Evolutionary conservation across 30 jellyfish, hydroid and myxozoan species (phyloP).

Genomic region (Cassiopea andromeda): DNA sequence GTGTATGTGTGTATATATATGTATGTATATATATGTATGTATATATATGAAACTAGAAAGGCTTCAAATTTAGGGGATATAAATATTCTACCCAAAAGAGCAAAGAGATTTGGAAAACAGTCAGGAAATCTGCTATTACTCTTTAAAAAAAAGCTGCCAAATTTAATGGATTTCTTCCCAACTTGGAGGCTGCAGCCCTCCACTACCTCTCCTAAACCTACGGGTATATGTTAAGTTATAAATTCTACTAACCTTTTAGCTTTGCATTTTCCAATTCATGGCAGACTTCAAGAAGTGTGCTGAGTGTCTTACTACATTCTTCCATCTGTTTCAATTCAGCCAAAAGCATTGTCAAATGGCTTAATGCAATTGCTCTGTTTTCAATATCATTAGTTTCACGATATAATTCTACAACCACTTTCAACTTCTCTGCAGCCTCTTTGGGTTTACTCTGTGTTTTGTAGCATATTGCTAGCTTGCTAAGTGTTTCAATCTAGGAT

Average conservation of each 20-base stretch:
- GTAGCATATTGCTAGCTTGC: constrained; percentile 85
- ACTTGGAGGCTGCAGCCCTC: too few species aligned
- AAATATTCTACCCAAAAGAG: too few species aligned
- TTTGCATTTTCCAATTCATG: constrained; percentile 76
- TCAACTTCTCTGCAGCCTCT: constrained; percentile 59
- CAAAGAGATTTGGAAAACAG: too few species aligned
- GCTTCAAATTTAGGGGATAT: too few species aligned
- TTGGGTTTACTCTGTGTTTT: constrained; percentile 50
- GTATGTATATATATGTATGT: too few species aligned
- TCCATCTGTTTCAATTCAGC: constrained; percentile 80
- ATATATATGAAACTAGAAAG: too few species aligned
- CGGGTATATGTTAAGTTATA: not conserved
- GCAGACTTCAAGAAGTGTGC: constrained; percentile 75
- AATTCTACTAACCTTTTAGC: constrained; percentile 75
- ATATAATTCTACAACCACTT: constrained; percentile 67
- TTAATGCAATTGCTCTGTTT: constrained; percentile 63
- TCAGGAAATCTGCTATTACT: too few species aligned
- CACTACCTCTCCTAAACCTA: too few species aligned
- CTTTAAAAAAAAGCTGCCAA: too few species aligned
- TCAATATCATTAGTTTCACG: constrained; percentile 57
- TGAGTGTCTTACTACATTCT: constrained; percentile 86
- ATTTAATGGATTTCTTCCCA: too few species aligned
- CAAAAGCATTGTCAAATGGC: constrained; percentile 59
- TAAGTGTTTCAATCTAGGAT: constrained; percentile 71
- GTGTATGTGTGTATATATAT: too few species aligned